Conservation (phyloP, 1,140 invertebrate genomes). For the Cotesia typhae region DNA sequence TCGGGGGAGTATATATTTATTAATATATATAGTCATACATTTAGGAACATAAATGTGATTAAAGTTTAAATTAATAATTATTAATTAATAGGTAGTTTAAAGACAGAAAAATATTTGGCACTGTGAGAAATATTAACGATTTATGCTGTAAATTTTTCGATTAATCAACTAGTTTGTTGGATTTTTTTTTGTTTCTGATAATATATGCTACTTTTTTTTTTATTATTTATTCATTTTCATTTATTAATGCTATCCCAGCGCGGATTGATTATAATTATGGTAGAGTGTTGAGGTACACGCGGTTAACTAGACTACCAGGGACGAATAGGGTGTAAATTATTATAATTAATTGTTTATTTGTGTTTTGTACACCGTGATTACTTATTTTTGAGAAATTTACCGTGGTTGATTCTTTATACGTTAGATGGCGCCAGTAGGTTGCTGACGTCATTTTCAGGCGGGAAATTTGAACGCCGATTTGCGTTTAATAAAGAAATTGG, state of each 20-base stretch:
- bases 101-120: slow-evolving; percentile 55
- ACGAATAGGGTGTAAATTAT: not conserved
- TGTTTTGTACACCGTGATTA: too few species aligned
- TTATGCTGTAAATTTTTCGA: not conserved
- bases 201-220: not conserved
- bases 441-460: too few species aligned
- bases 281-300: slow-evolving; percentile 48
- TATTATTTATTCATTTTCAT: slow-evolving; percentile 24
- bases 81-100: slow-evolving; percentile 1
- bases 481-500: too few species aligned
- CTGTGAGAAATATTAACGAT: slow-evolving; percentile 59
- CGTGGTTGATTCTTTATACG: not conserved
- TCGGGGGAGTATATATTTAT: slow-evolving; percentile 3
- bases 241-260: slow-evolving; percentile 39
- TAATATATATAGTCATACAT: not conserved
- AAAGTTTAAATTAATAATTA: not conserved
- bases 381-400: not conserved
- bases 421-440: too few species aligned
- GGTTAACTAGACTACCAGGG: slow-evolving; percentile 36
- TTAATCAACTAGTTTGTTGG: slow-evolving; percentile 19
- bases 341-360: slow-evolving; percentile 45
- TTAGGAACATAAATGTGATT: not conserved
- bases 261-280: slow-evolving; percentile 43
- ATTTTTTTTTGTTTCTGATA: not conserved
- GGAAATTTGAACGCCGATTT: too few species aligned